A percentile compares a stretch with the other conserved stretches of the same genome.
Conservation (phyloP, 2,888 invertebrate genomes). For the Drosophila barbarae region DNA sequence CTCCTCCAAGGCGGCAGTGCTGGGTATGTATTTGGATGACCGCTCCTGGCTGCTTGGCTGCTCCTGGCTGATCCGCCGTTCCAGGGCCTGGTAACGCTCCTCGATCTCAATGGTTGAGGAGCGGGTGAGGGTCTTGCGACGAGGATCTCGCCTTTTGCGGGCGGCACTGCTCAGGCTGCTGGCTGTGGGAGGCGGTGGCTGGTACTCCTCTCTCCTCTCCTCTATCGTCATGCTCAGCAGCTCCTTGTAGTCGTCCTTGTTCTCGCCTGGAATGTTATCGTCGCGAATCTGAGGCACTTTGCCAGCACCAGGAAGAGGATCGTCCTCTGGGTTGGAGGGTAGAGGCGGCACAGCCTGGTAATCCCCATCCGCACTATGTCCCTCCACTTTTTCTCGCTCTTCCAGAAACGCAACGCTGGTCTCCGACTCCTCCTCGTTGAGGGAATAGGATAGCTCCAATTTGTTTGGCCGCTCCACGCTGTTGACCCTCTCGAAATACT, state of each 20-base stretch:
- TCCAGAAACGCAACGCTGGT: slow-evolving; percentile 20
- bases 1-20: slow-evolving; percentile 60
- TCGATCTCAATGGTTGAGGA: slow-evolving; percentile 74
- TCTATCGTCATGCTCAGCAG: slow-evolving; percentile 64
- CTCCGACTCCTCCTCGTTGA: slow-evolving; percentile 66
- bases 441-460: slow-evolving; percentile 75
- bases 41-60: slow-evolving; percentile 32
- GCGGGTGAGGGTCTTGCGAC: slow-evolving; percentile 69
- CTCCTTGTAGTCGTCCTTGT: slow-evolving; percentile 64
- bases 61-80: slow-evolving; percentile 67
- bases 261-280: slow-evolving; percentile 68
- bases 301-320: neutral
- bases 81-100: slow-evolving; percentile 65
- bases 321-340: neutral
- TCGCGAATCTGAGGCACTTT: slow-evolving; percentile 49
- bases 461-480: slow-evolving; percentile 77
- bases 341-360: slow-evolving; percentile 6
- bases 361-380: slow-evolving; percentile 20
- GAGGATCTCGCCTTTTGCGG: slow-evolving; percentile 69
- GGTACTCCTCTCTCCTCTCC: neutral
- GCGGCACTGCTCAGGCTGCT: slow-evolving; percentile 38
- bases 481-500: slow-evolving; percentile 79
- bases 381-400: slow-evolving; percentile 35
- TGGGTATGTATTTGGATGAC: slow-evolving; percentile 63
- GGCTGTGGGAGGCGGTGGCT: slow-evolving; percentile 21